A percentile compares a stretch with the other conserved stretches of the same genome.
Evolutionary conservation across 1,140 invertebrate species (phyloP).

Genomic region (Monochamus saltuarius): DNA sequence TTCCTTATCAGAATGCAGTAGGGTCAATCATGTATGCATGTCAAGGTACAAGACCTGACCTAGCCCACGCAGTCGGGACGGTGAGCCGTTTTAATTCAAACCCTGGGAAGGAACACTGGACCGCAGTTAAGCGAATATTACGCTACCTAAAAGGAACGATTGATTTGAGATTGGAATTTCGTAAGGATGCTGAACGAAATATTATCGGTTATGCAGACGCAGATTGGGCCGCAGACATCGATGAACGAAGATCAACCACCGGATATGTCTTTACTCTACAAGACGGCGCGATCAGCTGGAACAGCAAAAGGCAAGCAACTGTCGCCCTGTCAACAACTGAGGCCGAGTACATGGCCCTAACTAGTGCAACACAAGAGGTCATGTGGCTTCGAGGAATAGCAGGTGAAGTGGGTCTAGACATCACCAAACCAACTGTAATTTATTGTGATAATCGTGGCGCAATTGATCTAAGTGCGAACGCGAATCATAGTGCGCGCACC

Average conservation of each 20-base stretch:
- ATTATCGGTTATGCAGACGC: constrained; percentile 37
- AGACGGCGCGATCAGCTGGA: constrained; percentile 41
- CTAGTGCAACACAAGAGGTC: constrained; percentile 32
- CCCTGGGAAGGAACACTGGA: constrained; percentile 38
- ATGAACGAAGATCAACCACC: constrained; percentile 42
- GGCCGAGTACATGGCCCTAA: constrained; percentile 48
- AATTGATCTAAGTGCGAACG: too few species aligned
- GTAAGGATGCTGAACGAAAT: not conserved
- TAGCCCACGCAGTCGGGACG: constrained; percentile 45
- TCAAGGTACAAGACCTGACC: constrained; percentile 48
- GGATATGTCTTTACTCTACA: constrained; percentile 44
- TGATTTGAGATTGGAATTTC: constrained; percentile 15
- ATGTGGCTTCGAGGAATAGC: constrained; percentile 15
- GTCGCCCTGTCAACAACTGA: constrained; percentile 48
- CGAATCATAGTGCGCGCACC: not conserved
- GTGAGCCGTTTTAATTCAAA: constrained; percentile 41
- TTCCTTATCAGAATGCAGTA: constrained; percentile 39
- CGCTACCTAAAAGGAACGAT: constrained; percentile 49
- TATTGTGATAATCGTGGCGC: not conserved
- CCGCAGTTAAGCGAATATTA: constrained; percentile 47
- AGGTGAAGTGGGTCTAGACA: not conserved
- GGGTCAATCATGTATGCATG: constrained; percentile 50
- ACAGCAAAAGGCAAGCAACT: constrained; percentile 42
- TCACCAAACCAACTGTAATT: not conserved
- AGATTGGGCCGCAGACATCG: constrained; percentile 39